Conservation (phyloP, 2,888 invertebrate genomes). For the Eupithecia abbreviata region DNA sequence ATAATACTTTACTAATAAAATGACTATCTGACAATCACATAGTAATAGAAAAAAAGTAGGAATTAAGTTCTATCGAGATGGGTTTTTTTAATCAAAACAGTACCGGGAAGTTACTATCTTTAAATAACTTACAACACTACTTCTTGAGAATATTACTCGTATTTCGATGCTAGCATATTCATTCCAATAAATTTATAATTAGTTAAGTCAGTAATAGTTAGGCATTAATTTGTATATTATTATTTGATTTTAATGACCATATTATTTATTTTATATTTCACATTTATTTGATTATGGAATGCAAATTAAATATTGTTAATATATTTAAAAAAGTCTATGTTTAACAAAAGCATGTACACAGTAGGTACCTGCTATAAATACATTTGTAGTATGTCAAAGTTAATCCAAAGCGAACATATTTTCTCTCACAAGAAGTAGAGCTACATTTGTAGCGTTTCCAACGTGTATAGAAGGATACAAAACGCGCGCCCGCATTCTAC, state of each 20-base stretch:
- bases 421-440: slow-evolving; percentile 55
- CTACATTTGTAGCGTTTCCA: slow-evolving; percentile 54
- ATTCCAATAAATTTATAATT: neutral
- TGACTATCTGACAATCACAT: neutral
- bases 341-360: neutral
- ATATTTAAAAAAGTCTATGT: no score
- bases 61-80: neutral
- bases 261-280: neutral
- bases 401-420: neutral
- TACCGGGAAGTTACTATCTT: neutral
- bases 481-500: slow-evolving; percentile 26
- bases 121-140: neutral
- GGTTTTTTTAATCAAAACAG: neutral
- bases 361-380: neutral
- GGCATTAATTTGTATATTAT: neutral
- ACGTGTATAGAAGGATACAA: slow-evolving; percentile 19
- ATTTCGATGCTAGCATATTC: neutral
- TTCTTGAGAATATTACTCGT: neutral
- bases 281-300: neutral
- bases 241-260: neutral
- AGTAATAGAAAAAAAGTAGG: neutral
- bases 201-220: neutral
- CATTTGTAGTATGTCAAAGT: neutral
- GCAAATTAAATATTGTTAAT: neutral
- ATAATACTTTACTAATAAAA: no score